Percentiles rank a stretch among this genome's conserved stretches.
Evolutionary conservation across 2,888 invertebrate species (phyloP).

Genomic region (Pseudococcus viburni): DNA sequence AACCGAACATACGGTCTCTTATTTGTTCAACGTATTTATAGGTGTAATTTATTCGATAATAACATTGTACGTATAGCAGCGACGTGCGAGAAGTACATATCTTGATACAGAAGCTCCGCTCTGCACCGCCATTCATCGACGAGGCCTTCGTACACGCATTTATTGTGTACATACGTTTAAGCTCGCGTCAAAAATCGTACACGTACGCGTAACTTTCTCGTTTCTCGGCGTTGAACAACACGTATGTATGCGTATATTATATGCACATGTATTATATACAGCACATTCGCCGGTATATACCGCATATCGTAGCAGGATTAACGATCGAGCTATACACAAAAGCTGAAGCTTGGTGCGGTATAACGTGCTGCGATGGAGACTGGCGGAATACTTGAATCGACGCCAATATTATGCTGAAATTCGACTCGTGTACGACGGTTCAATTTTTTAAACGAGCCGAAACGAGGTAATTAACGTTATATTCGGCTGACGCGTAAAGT

Average conservation of each 20-base stretch:
- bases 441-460: constrained; percentile 31
- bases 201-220: background rate
- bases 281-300: background rate
- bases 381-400: constrained; percentile 16
- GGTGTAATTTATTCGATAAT: background rate
- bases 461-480: constrained; percentile 22
- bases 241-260: too few species aligned
- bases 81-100: background rate
- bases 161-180: background rate
- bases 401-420: constrained; percentile 20
- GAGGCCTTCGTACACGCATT: background rate
- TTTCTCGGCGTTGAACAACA: background rate
- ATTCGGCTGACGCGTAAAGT: background rate
- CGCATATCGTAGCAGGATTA: background rate
- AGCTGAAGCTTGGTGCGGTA: background rate
- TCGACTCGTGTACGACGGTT: background rate
- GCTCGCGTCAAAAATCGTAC: background rate
- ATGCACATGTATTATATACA: background rate
- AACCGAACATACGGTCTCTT: background rate
- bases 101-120: background rate
- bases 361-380: background rate
- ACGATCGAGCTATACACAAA: background rate
- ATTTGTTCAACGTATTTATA: background rate
- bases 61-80: background rate
- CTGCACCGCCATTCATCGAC: too few species aligned